A percentile compares a stretch with the other conserved stretches of the same genome.
These are phyloP conservation scores for Epinephelus malabaricus DNA, from an alignment of 2,797 vertebrate species.

Conservation along the genomic window DNA sequence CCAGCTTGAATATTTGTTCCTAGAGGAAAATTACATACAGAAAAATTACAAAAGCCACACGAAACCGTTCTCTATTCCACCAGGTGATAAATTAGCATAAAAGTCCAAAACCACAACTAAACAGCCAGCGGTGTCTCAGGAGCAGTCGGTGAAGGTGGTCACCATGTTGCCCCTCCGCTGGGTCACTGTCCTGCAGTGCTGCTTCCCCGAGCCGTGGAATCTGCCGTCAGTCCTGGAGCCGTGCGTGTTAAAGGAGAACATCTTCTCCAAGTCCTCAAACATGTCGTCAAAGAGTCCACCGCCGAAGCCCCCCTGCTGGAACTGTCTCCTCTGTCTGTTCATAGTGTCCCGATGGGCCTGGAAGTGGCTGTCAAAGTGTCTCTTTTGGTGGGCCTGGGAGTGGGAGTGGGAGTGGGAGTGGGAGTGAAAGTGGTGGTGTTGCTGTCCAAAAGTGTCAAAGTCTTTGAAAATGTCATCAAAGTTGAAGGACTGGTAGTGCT, in stretches of 20 bases:
- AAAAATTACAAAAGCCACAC: slow-evolving; percentile 55
- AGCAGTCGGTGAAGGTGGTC: slow-evolving; percentile 93
- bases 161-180: slow-evolving; percentile 98
- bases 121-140: slow-evolving; percentile 62
- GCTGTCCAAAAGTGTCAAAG: slow-evolving; percentile 90
- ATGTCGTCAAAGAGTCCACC: slow-evolving; percentile 91
- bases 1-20: slow-evolving; percentile 68
- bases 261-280: slow-evolving; percentile 98
- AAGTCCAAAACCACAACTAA: slow-evolving; percentile 56
- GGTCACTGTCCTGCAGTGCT: slow-evolving; percentile 97
- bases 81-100: slow-evolving; percentile 74
- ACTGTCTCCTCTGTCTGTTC: slow-evolving; percentile 72
- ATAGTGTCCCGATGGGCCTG: slow-evolving; percentile 83
- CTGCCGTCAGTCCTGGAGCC: slow-evolving; percentile 86
- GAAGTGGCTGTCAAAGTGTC: slow-evolving; percentile 93
- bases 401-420: slow-evolving; percentile 71
- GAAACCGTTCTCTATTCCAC: slow-evolving; percentile 45
- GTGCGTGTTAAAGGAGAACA: slow-evolving; percentile 94
- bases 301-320: slow-evolving; percentile 76
- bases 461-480: slow-evolving; percentile 97
- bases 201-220: slow-evolving; percentile 92
- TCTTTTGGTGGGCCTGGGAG: slow-evolving; percentile 76
- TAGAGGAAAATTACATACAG: slow-evolving; percentile 29
- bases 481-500: slow-evolving; percentile 90
- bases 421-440: slow-evolving; percentile 90